phyloP scores from a whole-genome alignment of 1,140 invertebrate species.

The Ctenoplectra terminalis region DNA sequence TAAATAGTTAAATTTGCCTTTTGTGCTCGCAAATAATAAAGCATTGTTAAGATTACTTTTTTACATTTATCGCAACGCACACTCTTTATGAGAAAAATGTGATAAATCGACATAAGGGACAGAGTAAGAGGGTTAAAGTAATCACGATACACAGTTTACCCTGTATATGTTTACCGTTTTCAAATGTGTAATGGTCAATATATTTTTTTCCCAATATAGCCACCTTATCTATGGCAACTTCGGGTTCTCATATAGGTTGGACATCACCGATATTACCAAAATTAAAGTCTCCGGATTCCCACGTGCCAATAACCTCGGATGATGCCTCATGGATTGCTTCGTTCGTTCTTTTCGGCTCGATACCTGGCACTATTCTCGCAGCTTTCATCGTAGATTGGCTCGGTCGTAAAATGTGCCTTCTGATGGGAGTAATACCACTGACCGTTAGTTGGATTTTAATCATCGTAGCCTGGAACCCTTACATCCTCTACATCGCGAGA shows the following conservation, averaged over 20 bases:
- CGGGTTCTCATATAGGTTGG: conserved; percentile 83
- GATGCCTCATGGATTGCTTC: conserved; percentile 84
- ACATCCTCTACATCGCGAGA: conserved; percentile 81
- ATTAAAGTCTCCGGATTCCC: conserved; percentile 77
- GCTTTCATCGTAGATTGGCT: conserved; percentile 84
- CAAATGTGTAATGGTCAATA: too few relatives aligned
- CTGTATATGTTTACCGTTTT: not conserved
- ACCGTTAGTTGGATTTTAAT: conserved; percentile 83
- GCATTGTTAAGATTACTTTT: too few relatives aligned
- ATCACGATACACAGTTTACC: too few relatives aligned
- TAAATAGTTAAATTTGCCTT: too few relatives aligned
- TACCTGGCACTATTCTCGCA: conserved; percentile 81
- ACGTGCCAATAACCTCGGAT: conserved; percentile 74
- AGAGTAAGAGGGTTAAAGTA: too few relatives aligned
- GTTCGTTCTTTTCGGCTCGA: conserved; percentile 81
- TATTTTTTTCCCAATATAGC: conserved; percentile 60
- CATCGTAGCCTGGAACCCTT: conserved; percentile 70
- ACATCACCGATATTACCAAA: conserved; percentile 82
- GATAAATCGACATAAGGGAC: too few relatives aligned
- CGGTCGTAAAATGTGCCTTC: conserved; percentile 82
- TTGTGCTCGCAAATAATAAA: too few relatives aligned
- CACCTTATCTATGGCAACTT: conserved; percentile 75
- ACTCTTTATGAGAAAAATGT: too few relatives aligned
- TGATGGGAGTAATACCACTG: conserved; percentile 82
- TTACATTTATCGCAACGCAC: too few relatives aligned